These are phyloP conservation scores for Pseudococcus longispinus DNA, from an alignment of 2,888 invertebrate genomes.

Conservation along the genomic window DNA sequence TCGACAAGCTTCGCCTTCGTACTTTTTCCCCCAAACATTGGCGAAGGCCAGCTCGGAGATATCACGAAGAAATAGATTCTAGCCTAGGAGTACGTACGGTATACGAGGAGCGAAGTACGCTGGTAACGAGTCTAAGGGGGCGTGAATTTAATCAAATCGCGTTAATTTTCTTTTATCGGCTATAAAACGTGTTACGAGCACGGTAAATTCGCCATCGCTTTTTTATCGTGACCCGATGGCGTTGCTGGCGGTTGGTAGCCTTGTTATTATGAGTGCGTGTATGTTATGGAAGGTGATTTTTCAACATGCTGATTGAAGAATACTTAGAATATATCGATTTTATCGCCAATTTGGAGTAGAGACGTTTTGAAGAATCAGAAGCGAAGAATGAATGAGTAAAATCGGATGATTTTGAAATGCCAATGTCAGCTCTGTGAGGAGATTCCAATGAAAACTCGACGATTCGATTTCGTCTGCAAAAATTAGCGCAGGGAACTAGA, in stretches of 20 bases:
- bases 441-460: neutral
- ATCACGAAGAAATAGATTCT: neutral
- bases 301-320: neutral
- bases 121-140: neutral
- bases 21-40: neutral
- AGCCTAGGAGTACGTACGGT: neutral
- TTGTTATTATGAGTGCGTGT: neutral
- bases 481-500: too few species aligned
- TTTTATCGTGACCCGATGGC: neutral
- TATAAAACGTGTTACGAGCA: conserved; percentile 3
- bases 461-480: neutral
- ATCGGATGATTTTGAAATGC: neutral
- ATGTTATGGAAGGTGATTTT: neutral
- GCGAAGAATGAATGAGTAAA: neutral
- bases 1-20: neutral
- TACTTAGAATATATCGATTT: neutral
- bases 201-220: neutral
- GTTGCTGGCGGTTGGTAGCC: neutral
- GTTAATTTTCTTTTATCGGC: conserved; percentile 1
- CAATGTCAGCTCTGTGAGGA: too few species aligned
- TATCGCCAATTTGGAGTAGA: neutral
- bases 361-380: neutral
- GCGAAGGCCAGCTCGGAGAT: neutral
- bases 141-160: conserved; percentile 11
- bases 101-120: neutral